These are phyloP conservation scores for Diuraphis noxia DNA, from an alignment of 1,140 invertebrate species.

Conservation along the genomic window DNA sequence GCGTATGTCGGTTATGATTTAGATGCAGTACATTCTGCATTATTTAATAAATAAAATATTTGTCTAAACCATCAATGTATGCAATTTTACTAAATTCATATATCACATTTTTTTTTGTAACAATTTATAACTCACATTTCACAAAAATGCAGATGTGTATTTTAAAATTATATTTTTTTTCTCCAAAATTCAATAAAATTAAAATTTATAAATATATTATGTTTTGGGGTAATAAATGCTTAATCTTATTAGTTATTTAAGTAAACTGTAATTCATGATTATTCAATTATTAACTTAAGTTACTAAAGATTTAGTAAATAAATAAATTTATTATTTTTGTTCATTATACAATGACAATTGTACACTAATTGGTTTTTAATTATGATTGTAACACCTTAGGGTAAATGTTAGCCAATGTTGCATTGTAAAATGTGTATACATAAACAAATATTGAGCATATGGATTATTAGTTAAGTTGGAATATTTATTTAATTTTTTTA, in stretches of 20 bases:
- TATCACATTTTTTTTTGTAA: slow-evolving; percentile 10
- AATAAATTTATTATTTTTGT: not conserved
- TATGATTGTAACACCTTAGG: not conserved
- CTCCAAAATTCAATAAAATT: not conserved
- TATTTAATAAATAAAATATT: slow-evolving; percentile 35
- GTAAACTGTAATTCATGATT: not conserved
- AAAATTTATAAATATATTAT: not conserved
- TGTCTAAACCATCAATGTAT: not conserved
- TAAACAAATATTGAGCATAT: not conserved
- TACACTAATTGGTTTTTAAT: not conserved
- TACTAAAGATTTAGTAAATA: not conserved
- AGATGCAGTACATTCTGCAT: slow-evolving; percentile 38
- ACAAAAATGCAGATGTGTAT: not conserved
- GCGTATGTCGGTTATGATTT: slow-evolving; percentile 29
- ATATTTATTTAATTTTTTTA: not conserved
- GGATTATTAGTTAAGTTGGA: not conserved
- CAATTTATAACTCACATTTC: not conserved
- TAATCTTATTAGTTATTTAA: not conserved
- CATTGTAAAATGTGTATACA: not conserved
- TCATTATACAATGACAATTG: not conserved
- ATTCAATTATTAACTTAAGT: not conserved
- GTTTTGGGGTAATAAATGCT: not conserved
- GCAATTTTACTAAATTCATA: not conserved
- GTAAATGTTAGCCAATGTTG: not conserved
- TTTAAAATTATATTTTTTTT: not conserved